Evolutionary conservation across 2,888 invertebrate genomes (phyloP).

Genomic region (Drosophila mercatorum): DNA sequence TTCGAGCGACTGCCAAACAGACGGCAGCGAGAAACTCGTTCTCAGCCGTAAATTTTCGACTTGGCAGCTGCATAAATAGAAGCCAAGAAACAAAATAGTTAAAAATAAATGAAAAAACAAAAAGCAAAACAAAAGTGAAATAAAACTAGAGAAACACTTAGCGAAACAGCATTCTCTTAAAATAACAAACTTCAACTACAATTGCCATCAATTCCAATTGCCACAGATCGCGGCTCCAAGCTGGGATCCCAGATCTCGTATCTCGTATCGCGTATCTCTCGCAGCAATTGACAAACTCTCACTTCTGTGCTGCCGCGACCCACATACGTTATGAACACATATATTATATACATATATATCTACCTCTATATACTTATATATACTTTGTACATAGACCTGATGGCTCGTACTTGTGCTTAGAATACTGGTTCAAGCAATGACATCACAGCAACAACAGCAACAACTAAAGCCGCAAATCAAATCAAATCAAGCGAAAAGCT

Average conservation of each 20-base stretch:
- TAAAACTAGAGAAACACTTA: conserved; percentile 38
- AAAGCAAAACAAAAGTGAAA: conserved; percentile 10
- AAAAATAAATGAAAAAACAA: conserved; percentile 21
- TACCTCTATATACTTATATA: neutral
- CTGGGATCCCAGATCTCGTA: conserved; percentile 25
- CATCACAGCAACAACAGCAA: conserved; percentile 59
- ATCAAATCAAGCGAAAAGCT: conserved; percentile 49
- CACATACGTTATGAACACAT: conserved; percentile 48
- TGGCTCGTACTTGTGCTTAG: conserved; percentile 45
- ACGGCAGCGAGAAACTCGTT: conserved; percentile 34
- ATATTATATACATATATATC: neutral
- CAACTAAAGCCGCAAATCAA: conserved; percentile 49
- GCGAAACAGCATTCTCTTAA: conserved; percentile 53
- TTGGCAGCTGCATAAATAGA: conserved; percentile 70
- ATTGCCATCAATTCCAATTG: conserved; percentile 67
- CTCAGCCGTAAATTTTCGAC: conserved; percentile 36
- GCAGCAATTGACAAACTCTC: conserved; percentile 68
- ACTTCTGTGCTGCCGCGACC: conserved; percentile 56
- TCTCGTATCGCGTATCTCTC: conserved; percentile 14
- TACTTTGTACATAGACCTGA: conserved; percentile 33
- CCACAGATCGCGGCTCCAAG: conserved; percentile 43
- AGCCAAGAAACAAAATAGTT: conserved; percentile 14
- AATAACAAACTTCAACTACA: conserved; percentile 67
- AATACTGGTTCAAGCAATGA: conserved; percentile 48
- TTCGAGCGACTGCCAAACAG: conserved; percentile 5